A percentile compares a stretch with the other conserved stretches of the same genome.
phyloP scores from a whole-genome alignment of 2,797 vertebrate genomes.

The Nyctibius grandis region DNA sequence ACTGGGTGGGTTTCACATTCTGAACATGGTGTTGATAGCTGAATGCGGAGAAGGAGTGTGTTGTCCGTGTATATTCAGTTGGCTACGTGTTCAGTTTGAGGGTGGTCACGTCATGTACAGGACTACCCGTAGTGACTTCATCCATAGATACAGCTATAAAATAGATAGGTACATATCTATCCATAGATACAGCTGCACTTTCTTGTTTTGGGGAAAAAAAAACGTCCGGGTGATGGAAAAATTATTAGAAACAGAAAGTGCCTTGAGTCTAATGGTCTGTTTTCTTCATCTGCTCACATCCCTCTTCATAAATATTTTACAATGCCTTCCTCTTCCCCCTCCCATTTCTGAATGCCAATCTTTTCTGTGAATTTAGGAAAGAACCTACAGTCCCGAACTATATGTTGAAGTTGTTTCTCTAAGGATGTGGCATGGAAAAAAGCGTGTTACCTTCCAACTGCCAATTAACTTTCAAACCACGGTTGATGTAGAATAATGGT shows the following conservation, averaged over 20 bases:
- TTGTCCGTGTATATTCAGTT: background rate
- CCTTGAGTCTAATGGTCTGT: background rate
- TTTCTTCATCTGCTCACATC: background rate
- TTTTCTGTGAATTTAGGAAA: conserved; percentile 9
- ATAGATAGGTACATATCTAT: too few relatives aligned
- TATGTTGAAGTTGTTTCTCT: background rate
- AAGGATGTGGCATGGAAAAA: background rate
- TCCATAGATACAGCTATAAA: background rate
- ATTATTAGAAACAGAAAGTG: conserved; percentile 16
- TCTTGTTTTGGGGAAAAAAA: background rate
- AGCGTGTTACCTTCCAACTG: background rate
- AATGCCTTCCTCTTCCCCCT: background rate
- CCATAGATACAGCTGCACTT: too few relatives aligned
- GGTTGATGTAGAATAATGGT: background rate
- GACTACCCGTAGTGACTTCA: background rate
- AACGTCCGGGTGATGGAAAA: conserved; percentile 26
- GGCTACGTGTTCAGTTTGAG: background rate
- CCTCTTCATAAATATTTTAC: background rate
- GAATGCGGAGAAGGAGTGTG: background rate
- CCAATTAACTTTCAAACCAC: background rate
- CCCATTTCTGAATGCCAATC: background rate
- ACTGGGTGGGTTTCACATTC: background rate
- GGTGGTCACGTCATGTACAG: background rate
- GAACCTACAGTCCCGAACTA: background rate
- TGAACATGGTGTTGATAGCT: background rate